Conservation (phyloP, 2,797 vertebrate genomes). For the Emys orbicularis region DNA sequence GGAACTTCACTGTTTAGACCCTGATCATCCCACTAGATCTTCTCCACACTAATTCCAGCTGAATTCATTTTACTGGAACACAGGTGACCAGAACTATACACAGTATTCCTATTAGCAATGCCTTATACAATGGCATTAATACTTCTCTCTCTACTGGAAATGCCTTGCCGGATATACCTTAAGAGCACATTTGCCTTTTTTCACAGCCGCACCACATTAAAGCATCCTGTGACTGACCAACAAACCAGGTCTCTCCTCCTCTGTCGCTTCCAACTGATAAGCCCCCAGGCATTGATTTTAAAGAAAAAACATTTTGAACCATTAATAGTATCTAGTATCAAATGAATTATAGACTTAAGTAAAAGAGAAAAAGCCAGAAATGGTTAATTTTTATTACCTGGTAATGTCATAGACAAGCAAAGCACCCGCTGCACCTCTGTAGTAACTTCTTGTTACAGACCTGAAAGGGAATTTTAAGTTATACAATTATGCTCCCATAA, state of each 20-base stretch:
- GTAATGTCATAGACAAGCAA: slow-evolving; percentile 98
- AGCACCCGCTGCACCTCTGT: slow-evolving; percentile 96
- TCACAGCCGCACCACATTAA: neutral
- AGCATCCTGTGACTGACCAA: neutral
- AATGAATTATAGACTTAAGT: neutral
- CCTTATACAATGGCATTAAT: neutral
- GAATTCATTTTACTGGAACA: neutral
- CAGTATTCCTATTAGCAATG: neutral
- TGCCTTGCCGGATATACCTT: neutral
- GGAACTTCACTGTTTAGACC: no score
- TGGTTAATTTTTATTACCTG: slow-evolving; percentile 84
- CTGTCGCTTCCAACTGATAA: neutral
- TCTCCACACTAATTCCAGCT: neutral
- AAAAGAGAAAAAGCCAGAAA: neutral
- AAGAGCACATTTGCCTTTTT: neutral
- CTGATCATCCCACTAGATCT: neutral
- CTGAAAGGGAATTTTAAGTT: slow-evolving; percentile 79
- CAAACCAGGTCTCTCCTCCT: neutral
- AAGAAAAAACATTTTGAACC: neutral
- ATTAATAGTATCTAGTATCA: neutral
- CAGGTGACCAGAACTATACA: neutral
- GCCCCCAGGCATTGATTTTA: neutral
- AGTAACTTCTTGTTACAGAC: slow-evolving; percentile 98
- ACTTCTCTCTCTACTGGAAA: neutral
- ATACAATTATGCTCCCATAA: neutral